These are phyloP conservation scores for Melitaea athalia DNA, from an alignment of 2,888 invertebrate species.

Conservation along the genomic window DNA sequence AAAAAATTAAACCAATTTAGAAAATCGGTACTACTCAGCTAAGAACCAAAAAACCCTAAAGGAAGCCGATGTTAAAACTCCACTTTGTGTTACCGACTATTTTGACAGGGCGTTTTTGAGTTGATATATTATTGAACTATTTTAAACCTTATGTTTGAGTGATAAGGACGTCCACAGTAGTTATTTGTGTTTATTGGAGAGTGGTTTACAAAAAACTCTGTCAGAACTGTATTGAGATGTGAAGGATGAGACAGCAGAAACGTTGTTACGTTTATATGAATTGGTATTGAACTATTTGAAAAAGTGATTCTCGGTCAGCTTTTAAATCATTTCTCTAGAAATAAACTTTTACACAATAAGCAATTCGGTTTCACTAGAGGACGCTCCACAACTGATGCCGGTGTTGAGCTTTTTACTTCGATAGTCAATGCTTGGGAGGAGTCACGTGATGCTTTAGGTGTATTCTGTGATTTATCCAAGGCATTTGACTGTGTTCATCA, in stretches of 20 bases:
- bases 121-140: slow-evolving; percentile 11
- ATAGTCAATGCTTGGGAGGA: too few species aligned
- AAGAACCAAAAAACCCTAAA: slow-evolving; percentile 41
- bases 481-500: too few species aligned
- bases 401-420: too few species aligned
- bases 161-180: neutral
- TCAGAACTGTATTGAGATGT: slow-evolving; percentile 4
- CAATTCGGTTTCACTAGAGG: too few species aligned
- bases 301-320: too few species aligned
- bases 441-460: too few species aligned
- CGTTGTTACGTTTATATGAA: neutral
- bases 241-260: slow-evolving; percentile 4
- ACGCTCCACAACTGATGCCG: too few species aligned
- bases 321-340: too few species aligned
- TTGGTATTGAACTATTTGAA: neutral
- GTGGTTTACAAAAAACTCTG: slow-evolving; percentile 9
- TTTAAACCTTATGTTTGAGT: neutral
- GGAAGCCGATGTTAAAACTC: slow-evolving; percentile 34
- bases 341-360: too few species aligned
- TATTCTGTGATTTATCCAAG: too few species aligned
- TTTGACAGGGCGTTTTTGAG: slow-evolving; percentile 65
- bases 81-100: slow-evolving; percentile 63
- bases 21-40: slow-evolving; percentile 40
- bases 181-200: neutral
- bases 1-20: slow-evolving; percentile 27